Evolutionary conservation across 2,888 invertebrate species (phyloP).

Genomic region (Oligia strigilis): DNA sequence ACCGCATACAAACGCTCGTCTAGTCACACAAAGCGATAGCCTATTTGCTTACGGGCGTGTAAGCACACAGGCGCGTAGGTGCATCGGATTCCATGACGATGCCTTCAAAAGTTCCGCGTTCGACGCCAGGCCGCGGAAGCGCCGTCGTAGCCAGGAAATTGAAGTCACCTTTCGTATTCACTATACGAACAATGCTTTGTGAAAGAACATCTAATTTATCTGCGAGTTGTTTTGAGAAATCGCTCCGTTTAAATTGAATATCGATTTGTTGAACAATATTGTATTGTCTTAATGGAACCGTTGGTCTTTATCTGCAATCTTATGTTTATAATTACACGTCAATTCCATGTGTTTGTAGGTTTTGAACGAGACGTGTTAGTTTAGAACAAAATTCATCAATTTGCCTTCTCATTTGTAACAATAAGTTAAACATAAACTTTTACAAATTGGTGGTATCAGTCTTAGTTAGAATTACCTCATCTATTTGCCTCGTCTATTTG

Average conservation of each 20-base stretch:
- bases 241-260: slow-evolving; percentile 87
- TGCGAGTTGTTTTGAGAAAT: slow-evolving; percentile 83
- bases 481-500: background rate
- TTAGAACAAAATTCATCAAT: background rate
- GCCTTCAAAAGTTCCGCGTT: slow-evolving; percentile 85
- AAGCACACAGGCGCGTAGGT: slow-evolving; percentile 82
- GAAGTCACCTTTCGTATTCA: slow-evolving; percentile 86
- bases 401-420: background rate
- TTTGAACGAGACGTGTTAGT: background rate
- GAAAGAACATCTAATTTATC: slow-evolving; percentile 90
- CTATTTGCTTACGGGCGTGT: slow-evolving; percentile 84
- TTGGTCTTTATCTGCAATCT: slow-evolving; percentile 52
- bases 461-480: background rate
- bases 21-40: slow-evolving; percentile 75
- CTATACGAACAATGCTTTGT: slow-evolving; percentile 87
- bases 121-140: slow-evolving; percentile 80
- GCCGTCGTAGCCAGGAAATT: slow-evolving; percentile 86
- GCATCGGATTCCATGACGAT: slow-evolving; percentile 85
- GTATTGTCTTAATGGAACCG: slow-evolving; percentile 69
- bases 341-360: slow-evolving; percentile 8
- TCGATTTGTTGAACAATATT: slow-evolving; percentile 79
- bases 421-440: background rate
- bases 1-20: slow-evolving; percentile 48
- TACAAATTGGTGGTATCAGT: background rate
- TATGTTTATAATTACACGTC: slow-evolving; percentile 43